Percentiles rank a stretch among this genome's conserved stretches.
These are phyloP conservation scores for Lepilemur septentrionalis DNA, from an alignment of 2,797 vertebrate species.

Conservation along the genomic window DNA sequence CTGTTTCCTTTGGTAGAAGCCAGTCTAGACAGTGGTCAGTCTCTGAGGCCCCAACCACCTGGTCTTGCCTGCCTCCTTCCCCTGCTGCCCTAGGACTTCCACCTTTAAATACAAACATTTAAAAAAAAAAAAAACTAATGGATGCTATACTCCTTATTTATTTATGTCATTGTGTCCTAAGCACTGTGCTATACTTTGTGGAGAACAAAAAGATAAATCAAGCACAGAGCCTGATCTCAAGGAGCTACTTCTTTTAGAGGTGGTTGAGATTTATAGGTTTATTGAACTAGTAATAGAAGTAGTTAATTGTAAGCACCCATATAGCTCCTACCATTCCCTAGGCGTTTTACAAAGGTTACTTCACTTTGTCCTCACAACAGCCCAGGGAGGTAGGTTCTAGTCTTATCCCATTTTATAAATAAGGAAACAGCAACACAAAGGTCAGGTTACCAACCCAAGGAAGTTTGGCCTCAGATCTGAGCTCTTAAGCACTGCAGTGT, in stretches of 20 bases:
- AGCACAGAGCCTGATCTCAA: background rate
- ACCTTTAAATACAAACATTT: background rate
- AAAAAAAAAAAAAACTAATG: background rate
- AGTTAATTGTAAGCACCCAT: background rate
- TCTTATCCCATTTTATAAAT: conserved; percentile 17
- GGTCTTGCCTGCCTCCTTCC: background rate
- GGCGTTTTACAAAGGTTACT: background rate
- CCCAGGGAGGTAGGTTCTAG: background rate
- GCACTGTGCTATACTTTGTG: background rate
- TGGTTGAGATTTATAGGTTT: background rate
- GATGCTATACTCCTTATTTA: background rate
- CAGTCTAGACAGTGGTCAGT: background rate
- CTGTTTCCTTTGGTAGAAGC: background rate
- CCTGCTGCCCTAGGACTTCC: background rate
- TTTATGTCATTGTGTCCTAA: background rate
- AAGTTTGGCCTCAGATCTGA: background rate
- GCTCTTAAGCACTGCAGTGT: background rate
- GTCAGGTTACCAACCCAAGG: background rate
- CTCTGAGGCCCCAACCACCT: background rate
- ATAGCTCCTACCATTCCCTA: background rate
- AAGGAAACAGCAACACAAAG: background rate
- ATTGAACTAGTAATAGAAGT: background rate
- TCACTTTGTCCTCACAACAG: background rate
- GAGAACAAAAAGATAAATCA: conserved; percentile 2
- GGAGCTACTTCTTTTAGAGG: background rate